Percentiles rank a stretch among this genome's conserved stretches.
Conservation (phyloP, 2,797 vertebrate genomes). For the Acanthiza pusilla region DNA sequence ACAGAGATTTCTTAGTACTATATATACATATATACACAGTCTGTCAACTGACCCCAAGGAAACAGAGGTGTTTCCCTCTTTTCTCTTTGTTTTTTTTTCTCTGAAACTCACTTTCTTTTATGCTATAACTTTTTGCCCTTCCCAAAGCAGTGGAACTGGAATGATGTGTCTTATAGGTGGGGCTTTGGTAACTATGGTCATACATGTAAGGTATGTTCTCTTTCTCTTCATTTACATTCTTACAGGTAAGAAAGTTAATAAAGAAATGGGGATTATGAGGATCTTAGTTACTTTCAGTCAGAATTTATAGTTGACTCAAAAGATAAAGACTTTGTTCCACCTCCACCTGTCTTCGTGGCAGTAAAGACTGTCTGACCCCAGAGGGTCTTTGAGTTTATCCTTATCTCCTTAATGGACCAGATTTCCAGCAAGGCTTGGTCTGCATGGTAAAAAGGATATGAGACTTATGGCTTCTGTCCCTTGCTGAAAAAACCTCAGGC, state of each 20-base stretch:
- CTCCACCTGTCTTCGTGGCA: not conserved
- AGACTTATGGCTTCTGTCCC: not conserved
- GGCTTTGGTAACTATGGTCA: not conserved
- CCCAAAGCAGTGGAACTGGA: not conserved
- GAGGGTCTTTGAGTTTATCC: not conserved
- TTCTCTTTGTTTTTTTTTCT: fast-evolving
- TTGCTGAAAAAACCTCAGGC: not conserved
- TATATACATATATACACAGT: not conserved
- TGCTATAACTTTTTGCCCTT: not conserved
- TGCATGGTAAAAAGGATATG: not conserved
- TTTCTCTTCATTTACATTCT: not conserved
- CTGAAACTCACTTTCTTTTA: not conserved
- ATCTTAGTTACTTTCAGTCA: not conserved
- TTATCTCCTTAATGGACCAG: not conserved
- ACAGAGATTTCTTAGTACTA: not conserved
- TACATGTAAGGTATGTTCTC: no score
- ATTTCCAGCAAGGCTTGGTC: not conserved
- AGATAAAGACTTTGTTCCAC: not conserved
- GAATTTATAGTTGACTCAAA: not conserved
- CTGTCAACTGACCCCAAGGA: not conserved
- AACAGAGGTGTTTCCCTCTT: not conserved
- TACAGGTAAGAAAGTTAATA: not conserved
- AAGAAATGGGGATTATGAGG: not conserved
- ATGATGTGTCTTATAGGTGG: fast-evolving
- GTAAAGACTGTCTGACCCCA: not conserved